phyloP scores from a whole-genome alignment of 2,888 invertebrate species.

The Tipula confusa region DNA sequence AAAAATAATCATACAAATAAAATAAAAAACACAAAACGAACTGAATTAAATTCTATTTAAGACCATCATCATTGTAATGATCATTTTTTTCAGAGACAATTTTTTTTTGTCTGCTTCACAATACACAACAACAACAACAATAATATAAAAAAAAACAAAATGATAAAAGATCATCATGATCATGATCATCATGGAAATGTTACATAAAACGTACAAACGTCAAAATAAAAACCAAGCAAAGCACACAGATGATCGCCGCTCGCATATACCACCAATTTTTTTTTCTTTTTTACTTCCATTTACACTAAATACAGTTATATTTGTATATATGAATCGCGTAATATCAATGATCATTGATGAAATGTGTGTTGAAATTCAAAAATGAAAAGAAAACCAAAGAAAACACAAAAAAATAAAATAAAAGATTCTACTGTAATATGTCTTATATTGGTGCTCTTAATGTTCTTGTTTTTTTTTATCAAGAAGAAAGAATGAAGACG shows the following conservation, averaged over 20 bases:
- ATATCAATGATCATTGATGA: slow-evolving; percentile 25
- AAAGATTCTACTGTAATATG: slow-evolving; percentile 15
- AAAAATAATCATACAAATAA: not conserved
- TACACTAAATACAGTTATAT: slow-evolving; percentile 25
- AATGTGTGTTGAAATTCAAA: not conserved
- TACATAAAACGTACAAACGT: not conserved
- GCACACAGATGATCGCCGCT: not conserved
- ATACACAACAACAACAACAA: not conserved
- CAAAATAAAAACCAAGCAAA: not conserved
- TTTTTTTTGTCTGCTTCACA: not conserved
- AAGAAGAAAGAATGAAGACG: slow-evolving; percentile 3
- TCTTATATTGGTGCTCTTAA: slow-evolving; percentile 20
- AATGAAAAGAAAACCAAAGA: not conserved
- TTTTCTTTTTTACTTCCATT: not conserved
- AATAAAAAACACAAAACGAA: not conserved
- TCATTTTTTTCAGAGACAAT: slow-evolving; percentile 14
- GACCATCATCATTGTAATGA: not conserved
- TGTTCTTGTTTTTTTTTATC: not conserved
- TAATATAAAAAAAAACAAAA: too few relatives aligned
- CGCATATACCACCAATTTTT: not conserved
- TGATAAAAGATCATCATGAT: not conserved
- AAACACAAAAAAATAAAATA: not conserved
- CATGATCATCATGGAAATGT: not conserved
- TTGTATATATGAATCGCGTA: slow-evolving; percentile 25
- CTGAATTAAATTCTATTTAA: slow-evolving; percentile 9